Evolutionary conservation across 2,888 invertebrate genomes (phyloP).

Genomic region (Spodoptera littoralis): DNA sequence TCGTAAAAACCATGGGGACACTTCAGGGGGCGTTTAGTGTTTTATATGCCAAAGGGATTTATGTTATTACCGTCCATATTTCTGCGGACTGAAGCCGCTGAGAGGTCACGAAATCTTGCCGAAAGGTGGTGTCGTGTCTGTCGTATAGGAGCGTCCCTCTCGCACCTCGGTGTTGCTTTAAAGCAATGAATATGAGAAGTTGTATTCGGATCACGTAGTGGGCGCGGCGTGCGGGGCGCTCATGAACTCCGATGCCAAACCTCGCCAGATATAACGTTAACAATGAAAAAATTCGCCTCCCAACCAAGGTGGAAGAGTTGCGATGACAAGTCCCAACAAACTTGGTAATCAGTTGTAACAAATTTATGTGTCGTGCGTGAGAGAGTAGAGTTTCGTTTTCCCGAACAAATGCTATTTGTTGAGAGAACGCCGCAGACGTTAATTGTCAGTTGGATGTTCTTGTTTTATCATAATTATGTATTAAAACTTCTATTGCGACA

Average conservation of each 20-base stretch:
- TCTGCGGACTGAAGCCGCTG: conserved; percentile 86
- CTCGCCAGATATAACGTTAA: conserved; percentile 82
- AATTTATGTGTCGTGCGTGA: conserved; percentile 86
- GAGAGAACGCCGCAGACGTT: conserved; percentile 53
- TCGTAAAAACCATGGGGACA: conserved; percentile 83
- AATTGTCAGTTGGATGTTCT: conserved; percentile 59
- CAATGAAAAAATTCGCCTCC: conserved; percentile 81
- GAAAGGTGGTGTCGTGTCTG: conserved; percentile 70
- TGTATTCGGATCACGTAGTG: conserved; percentile 85
- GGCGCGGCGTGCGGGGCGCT: conserved; percentile 79
- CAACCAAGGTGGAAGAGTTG: conserved; percentile 83
- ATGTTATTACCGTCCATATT: conserved; percentile 89
- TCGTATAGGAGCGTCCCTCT: conserved; percentile 71
- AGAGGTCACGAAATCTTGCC: conserved; percentile 88
- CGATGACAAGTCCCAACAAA: conserved; percentile 84
- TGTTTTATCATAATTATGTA: conserved; percentile 58
- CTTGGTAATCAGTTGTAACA: conserved; percentile 87
- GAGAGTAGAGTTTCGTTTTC: conserved; percentile 62
- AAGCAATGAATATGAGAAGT: conserved; percentile 87
- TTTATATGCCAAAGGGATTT: conserved; percentile 89
- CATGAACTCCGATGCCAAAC: conserved; percentile 87
- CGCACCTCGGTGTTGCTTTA: conserved; percentile 77
- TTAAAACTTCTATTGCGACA: conserved; percentile 51
- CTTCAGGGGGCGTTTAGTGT: conserved; percentile 87
- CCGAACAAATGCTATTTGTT: conserved; percentile 55